These are phyloP conservation scores for Cololabis saira DNA, from an alignment of 2,113 vertebrate genomes.

Conservation along the genomic window DNA sequence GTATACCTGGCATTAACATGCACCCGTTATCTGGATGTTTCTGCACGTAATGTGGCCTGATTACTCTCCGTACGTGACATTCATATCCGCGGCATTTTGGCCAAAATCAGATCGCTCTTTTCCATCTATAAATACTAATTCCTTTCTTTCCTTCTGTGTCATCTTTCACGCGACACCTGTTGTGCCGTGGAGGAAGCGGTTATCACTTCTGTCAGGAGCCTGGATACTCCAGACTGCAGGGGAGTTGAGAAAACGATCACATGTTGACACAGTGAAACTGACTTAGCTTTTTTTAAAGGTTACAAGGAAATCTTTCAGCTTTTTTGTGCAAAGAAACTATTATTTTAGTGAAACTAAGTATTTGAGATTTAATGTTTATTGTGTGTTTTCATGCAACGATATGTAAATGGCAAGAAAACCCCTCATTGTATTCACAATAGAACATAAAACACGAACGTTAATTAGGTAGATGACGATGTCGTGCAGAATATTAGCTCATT, in stretches of 20 bases:
- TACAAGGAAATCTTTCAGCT: too few relatives aligned
- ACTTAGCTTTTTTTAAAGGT: too few relatives aligned
- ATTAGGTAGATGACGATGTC: too few relatives aligned
- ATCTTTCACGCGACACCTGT: neutral
- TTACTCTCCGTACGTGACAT: constrained; percentile 62
- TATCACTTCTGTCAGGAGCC: neutral
- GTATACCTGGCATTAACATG: constrained; percentile 30
- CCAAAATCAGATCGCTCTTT: constrained; percentile 27
- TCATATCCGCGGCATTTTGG: constrained; percentile 33
- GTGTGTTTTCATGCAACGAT: too few relatives aligned
- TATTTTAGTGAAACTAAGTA: too few relatives aligned
- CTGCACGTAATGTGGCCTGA: constrained; percentile 47
- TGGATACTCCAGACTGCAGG: neutral
- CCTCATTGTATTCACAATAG: too few relatives aligned
- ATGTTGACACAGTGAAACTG: neutral
- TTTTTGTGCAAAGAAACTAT: too few relatives aligned
- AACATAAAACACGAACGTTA: too few relatives aligned
- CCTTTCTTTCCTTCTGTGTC: neutral
- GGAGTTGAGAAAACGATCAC: neutral
- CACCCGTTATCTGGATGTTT: constrained; percentile 45
- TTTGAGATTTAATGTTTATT: too few relatives aligned
- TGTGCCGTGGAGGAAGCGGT: too few relatives aligned
- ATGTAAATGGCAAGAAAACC: too few relatives aligned
- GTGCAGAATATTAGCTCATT: too few relatives aligned
- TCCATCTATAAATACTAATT: constrained; percentile 13